phyloP scores from a whole-genome alignment of 2,888 invertebrate genomes.

The Tipula unca region DNA sequence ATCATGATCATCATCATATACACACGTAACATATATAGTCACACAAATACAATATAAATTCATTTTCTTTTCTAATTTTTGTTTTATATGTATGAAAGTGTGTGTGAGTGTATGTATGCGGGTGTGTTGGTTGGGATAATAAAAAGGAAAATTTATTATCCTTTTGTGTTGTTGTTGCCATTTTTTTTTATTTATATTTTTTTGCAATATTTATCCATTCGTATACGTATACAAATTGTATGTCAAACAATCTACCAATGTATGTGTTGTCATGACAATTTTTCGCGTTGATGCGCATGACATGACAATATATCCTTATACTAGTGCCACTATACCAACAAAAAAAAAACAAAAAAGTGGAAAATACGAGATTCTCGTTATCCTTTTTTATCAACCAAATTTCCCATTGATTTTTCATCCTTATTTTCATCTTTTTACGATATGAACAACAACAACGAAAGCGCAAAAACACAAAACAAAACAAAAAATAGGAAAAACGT shows the following conservation, averaged over 20 bases:
- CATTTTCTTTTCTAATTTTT: neutral
- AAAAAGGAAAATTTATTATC: neutral
- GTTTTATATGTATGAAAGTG: neutral
- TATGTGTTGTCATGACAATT: slow-evolving; percentile 1
- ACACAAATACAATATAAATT: neutral
- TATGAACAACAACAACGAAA: neutral
- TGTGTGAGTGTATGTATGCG: neutral
- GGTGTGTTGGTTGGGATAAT: neutral
- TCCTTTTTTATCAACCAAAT: neutral
- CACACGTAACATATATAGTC: neutral
- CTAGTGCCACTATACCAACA: neutral
- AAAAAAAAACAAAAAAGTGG: neutral
- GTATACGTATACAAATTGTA: neutral
- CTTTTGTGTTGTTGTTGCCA: neutral
- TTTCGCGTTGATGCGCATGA: neutral
- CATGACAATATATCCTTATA: neutral
- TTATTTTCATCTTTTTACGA: neutral
- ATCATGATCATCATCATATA: neutral
- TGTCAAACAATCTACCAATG: neutral
- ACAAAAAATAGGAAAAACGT: neutral
- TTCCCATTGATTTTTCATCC: neutral
- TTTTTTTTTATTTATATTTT: no score
- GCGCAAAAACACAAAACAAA: neutral
- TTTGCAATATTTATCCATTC: neutral
- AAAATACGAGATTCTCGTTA: neutral